Evolutionary conservation across 2,797 vertebrate species (phyloP).

Genomic region (Catharus ustulatus): DNA sequence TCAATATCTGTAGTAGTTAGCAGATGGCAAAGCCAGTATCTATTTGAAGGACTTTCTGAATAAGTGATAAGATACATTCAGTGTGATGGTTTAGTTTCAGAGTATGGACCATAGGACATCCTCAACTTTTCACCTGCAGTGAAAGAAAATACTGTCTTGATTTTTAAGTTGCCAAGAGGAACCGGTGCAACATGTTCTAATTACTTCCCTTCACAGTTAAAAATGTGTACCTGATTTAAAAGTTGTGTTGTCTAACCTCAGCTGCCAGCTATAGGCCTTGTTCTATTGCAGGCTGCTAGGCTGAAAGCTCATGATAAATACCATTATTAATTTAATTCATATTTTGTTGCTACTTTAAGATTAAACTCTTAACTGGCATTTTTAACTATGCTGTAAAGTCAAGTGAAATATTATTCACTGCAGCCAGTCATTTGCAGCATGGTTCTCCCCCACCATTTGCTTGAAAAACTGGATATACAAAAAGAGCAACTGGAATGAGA

Average conservation of each 20-base stretch:
- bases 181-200: neutral
- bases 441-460: neutral
- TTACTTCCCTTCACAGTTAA: constrained; percentile 1
- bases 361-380: neutral
- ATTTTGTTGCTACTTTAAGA: neutral
- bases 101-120: neutral
- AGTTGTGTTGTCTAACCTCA: neutral
- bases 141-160: neutral
- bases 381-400: neutral
- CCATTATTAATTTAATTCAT: neutral
- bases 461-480: neutral
- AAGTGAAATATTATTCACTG: neutral
- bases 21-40: neutral
- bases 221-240: neutral
- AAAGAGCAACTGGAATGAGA: neutral
- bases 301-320: neutral
- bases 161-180: constrained; percentile 3
- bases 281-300: neutral
- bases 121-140: neutral
- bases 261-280: neutral
- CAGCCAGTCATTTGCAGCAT: neutral
- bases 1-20: neutral
- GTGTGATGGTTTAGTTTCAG: neutral
- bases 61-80: neutral
- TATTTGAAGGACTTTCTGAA: neutral